These are phyloP conservation scores for Drosophila hydei DNA, from an alignment of 1,140 invertebrate species.

Conservation along the genomic window DNA sequence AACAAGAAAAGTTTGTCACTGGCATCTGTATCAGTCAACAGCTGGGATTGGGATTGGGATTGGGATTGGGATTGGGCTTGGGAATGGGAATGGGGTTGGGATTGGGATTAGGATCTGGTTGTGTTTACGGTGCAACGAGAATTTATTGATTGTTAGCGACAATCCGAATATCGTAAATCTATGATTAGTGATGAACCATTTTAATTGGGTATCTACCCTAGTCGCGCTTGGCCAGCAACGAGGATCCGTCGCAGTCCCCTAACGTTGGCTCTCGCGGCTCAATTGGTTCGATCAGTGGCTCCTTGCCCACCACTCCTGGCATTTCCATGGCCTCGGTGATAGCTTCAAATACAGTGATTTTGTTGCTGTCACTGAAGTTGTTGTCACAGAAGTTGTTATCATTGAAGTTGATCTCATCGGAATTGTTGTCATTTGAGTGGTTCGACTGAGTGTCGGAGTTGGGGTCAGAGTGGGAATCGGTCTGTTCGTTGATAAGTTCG, in stretches of 20 bases:
- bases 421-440: no score
- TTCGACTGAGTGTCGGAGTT: no score
- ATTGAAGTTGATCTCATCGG: no score
- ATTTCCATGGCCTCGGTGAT: no score
- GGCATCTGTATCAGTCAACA: conserved; percentile 6
- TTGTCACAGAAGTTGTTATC: no score
- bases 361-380: no score
- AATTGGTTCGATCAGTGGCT: background rate
- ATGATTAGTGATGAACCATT: background rate
- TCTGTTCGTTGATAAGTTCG: background rate
- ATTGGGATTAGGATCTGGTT: background rate
- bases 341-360: no score
- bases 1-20: conserved; percentile 39
- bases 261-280: background rate
- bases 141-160: conserved; percentile 32
- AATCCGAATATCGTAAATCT: conserved; percentile 16
- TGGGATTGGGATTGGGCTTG: no score
- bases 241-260: background rate
- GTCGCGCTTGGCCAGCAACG: background rate
- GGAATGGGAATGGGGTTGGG: no score
- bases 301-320: background rate
- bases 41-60: background rate
- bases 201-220: background rate
- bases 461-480: background rate
- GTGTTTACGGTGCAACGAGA: conserved; percentile 18